These are phyloP conservation scores for Paraescarpia echinospica DNA, from an alignment of 1,140 invertebrate genomes.

Conservation along the genomic window DNA sequence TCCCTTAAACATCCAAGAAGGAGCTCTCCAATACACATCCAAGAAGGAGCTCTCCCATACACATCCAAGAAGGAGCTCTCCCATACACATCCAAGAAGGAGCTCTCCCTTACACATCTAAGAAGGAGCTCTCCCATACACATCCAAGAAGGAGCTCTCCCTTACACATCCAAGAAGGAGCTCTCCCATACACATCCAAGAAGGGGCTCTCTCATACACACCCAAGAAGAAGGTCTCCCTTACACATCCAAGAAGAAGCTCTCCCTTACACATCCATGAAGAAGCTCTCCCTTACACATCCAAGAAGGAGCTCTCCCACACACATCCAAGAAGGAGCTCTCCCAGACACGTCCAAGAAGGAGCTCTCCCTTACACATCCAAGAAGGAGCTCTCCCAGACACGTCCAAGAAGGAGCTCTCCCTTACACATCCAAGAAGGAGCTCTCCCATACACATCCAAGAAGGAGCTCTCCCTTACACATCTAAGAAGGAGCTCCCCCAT, in stretches of 20 bases:
- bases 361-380: neutral
- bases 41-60: neutral
- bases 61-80: neutral
- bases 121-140: neutral
- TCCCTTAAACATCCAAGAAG: neutral
- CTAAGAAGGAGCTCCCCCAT: too few species aligned
- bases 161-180: neutral
- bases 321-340: neutral
- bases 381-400: too few species aligned
- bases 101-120: neutral
- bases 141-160: neutral
- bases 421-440: neutral
- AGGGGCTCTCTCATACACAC: neutral
- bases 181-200: neutral
- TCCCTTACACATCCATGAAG: neutral
- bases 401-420: too few species aligned
- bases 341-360: too few species aligned
- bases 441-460: neutral
- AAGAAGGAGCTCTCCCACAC: neutral
- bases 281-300: neutral
- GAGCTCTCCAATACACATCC: neutral
- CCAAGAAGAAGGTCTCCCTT: too few species aligned
- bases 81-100: neutral
- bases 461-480: neutral
- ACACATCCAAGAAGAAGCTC: too few species aligned